These are phyloP conservation scores for Anolis apletophallus DNA, from an alignment of 2,797 vertebrate genomes.

Conservation along the genomic window DNA sequence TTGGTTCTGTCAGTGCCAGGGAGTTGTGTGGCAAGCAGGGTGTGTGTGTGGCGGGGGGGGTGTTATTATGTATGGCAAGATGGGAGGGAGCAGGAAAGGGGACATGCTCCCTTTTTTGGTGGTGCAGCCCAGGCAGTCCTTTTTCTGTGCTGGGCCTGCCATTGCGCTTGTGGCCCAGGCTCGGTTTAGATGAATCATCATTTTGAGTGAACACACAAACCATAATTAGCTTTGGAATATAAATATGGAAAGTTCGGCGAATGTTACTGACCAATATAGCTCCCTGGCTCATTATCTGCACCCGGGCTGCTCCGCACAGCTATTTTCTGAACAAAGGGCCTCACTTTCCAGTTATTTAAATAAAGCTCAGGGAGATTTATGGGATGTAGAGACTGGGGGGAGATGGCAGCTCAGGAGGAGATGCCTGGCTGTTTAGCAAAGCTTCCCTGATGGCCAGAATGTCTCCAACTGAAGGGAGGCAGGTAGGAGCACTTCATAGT, in stretches of 20 bases:
- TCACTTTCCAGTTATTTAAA: conserved; percentile 53
- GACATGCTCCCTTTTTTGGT: conserved; percentile 19
- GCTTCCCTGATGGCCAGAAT: not conserved
- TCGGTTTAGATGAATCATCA: conserved; percentile 53
- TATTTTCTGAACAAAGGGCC: conserved; percentile 58
- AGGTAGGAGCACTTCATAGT: not conserved
- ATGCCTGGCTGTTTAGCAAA: not conserved
- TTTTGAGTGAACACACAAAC: conserved; percentile 47
- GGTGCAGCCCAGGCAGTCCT: conserved; percentile 14
- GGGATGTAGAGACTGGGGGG: conserved; percentile 21
- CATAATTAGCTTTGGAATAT: conserved; percentile 54
- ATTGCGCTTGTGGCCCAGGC: conserved; percentile 43
- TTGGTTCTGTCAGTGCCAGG: conserved; percentile 10
- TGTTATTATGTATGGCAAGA: not conserved
- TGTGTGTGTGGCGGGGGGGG: not conserved
- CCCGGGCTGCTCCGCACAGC: conserved; percentile 48
- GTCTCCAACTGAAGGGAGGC: not conserved
- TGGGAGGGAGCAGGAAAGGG: not conserved
- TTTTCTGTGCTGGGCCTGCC: conserved; percentile 33
- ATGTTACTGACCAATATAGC: conserved; percentile 56
- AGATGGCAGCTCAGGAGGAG: not conserved
- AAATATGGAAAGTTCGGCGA: conserved; percentile 56
- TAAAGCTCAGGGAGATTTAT: conserved; percentile 44
- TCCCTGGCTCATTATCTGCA: conserved; percentile 50
- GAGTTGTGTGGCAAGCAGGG: conserved; percentile 23